Base-by-base conservation (phyloP, 2,113 vertebrate genomes). In the Plestiodon gilberti region DNA sequence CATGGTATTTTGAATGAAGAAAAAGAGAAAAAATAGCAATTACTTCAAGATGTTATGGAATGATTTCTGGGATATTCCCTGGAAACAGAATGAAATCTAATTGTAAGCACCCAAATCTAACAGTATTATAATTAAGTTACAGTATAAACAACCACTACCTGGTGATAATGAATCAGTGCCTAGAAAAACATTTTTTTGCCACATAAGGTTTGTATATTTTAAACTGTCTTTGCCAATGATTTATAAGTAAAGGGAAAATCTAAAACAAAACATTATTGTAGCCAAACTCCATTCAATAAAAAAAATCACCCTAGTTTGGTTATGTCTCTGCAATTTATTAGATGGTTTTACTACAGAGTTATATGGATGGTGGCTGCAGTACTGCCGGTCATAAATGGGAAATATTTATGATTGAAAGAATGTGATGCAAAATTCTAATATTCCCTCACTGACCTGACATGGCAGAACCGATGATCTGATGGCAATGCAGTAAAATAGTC, bases 241-340 rank as follows among this genome's bases (percentile, higher is more conserved):
- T 96, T 96, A 96, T 95, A 96, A 96, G 95, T 94, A 95, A 84
- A 93, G 90, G 91, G 89, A 25, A 94, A 95, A 95, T 94, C 92
- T 93, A 95, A 96, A 94, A 95, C 94, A 96, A 96, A 96, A 96
- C 94, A 94, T 94, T 94, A 96, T 95, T 94, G 95, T 96, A 96
- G 93, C 94, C 94, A 92, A 94, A 94, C 67, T 91, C 90, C 65
- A 70, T 91, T 33, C 87, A 77, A 93, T 96, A 96, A n/a, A n/a
- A n/a, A n/a, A n/a, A 96, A 96, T 95, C 91, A 95, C 89, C 22
- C 2, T 3, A 6, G 86, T 94, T 94, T 94, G 92, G 93, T 94
- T 90, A 81, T 80, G 93, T 84, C 85, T 93, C 89, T 67, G 84
- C 92, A 90, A 94, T 96, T 95, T 94, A 96, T 95, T 87, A 88